Evolutionary conservation across 2,888 invertebrate species (phyloP).

Genomic region (Alloscopus bannaensis): DNA sequence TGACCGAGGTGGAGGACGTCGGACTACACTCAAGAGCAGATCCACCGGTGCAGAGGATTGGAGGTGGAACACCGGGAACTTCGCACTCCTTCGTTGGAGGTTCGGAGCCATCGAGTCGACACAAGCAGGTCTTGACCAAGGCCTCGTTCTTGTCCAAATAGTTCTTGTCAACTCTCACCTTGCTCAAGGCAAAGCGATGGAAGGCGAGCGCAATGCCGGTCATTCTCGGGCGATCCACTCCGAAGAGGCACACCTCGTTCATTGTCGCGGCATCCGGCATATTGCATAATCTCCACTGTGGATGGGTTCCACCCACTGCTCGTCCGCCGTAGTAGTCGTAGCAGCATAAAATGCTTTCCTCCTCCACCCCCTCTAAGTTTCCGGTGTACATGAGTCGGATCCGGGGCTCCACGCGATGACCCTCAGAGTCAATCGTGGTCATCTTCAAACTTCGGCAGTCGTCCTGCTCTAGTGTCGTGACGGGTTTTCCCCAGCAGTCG

Average conservation of each 20-base stretch:
- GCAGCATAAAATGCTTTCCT: background rate
- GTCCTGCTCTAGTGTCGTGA: background rate
- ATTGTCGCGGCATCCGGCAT: background rate
- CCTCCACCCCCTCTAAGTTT: background rate
- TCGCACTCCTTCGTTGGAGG: background rate
- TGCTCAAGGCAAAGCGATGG: background rate
- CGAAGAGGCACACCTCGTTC: background rate
- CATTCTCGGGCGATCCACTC: background rate
- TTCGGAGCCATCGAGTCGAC: background rate
- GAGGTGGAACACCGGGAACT: background rate
- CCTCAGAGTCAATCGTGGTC: background rate
- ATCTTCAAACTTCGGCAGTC: conserved; percentile 2
- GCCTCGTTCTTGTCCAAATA: background rate
- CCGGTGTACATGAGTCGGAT: background rate
- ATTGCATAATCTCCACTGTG: conserved; percentile 2
- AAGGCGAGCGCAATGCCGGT: background rate
- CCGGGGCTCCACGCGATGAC: background rate
- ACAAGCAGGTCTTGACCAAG: background rate
- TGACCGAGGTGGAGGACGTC: background rate
- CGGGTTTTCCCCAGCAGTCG: conserved; percentile 4
- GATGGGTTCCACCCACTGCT: background rate
- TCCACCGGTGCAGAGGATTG: background rate
- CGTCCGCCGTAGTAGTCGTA: background rate
- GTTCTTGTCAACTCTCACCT: background rate
- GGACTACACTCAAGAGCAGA: background rate